These are phyloP conservation scores for Perca schrenkii DNA, from an alignment of 2,113 vertebrate genomes.

Conservation along the genomic window DNA sequence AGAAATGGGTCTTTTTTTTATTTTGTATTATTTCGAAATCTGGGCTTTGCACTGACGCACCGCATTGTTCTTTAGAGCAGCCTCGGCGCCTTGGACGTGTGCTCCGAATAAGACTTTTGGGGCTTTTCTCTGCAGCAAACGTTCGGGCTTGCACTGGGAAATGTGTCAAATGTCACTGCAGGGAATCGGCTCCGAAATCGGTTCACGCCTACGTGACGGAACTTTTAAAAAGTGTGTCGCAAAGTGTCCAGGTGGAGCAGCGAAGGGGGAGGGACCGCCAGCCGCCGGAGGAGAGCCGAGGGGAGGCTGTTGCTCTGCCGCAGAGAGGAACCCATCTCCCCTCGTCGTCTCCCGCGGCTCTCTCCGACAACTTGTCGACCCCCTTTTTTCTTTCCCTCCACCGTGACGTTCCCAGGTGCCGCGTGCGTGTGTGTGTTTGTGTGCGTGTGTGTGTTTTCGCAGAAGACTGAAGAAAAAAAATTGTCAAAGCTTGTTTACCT, in stretches of 20 bases:
- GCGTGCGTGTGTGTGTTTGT: slow-evolving; percentile 12
- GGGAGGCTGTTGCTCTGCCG: slow-evolving; percentile 73
- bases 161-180: slow-evolving; percentile 52
- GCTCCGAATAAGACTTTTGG: not conserved
- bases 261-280: slow-evolving; percentile 47
- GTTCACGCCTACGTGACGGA: slow-evolving; percentile 74
- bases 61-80: slow-evolving; percentile 18
- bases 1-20: slow-evolving; percentile 6
- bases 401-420: slow-evolving; percentile 34
- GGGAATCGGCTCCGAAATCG: slow-evolving; percentile 32
- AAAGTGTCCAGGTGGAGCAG: slow-evolving; percentile 87
- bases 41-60: not conserved
- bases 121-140: slow-evolving; percentile 1
- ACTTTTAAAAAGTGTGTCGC: slow-evolving; percentile 89
- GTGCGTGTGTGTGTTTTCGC: slow-evolving; percentile 21
- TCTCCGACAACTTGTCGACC: slow-evolving; percentile 57
- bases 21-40: not conserved
- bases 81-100: not conserved
- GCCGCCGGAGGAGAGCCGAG: slow-evolving; percentile 39
- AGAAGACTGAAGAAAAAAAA: not conserved
- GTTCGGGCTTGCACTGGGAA: not conserved
- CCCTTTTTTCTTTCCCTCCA: slow-evolving; percentile 3
- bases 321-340: slow-evolving; percentile 50
- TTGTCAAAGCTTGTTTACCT: slow-evolving; percentile 82
- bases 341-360: slow-evolving; percentile 36